Evolutionary conservation across 2,888 invertebrate genomes (phyloP), one percentile per base, ranked within the genome.

Genomic region (Macropis europaea): DNA sequence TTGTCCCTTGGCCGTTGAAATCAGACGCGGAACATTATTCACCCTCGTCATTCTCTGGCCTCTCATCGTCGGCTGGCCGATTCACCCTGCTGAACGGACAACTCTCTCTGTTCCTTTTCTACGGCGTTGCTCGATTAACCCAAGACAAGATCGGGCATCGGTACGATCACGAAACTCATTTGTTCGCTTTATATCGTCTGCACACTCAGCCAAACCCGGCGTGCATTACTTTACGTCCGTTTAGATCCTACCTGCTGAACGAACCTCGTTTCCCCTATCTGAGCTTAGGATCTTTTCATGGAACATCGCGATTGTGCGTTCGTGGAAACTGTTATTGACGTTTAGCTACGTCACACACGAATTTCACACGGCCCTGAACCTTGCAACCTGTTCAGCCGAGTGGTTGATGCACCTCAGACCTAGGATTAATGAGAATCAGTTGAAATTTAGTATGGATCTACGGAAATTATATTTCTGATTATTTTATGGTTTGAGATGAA

Each of bases 101-200:
- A 30, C 57, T 71, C 67, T 60, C 42, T 26, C 28, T 71, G 54
- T 61, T 79, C 70, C 48, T 79, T 80, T 78, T 80, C 80, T 73
- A 50, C 68, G 63, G 73, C 77, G 75, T 72, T 80, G 76, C 81
- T 82, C 80, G 81, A 81, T 81, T 81, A 81, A 81, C 80, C 81
- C 80, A 70, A 77, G 82, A 80, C 82, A 81, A 81, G 81, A 81
- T 81, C 81, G 77, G 80, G 59, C 73, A 71, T 82, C 75, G 75
- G 80, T 81, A 82, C 80, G 82, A 81, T 81, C 81, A 81, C 81
- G 81, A 82, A 81, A 81, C 81, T 82, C 81, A 81, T 81, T 81
- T 81, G 81, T 81, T 82, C 76, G n/a, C 75, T 82, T 79, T 82
- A 77, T 81, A 81, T 79, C 81, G 68, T 77, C 68, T 60, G 73